Conservation (phyloP, 2,113 vertebrate genomes). For the Bombycilla garrulus region DNA sequence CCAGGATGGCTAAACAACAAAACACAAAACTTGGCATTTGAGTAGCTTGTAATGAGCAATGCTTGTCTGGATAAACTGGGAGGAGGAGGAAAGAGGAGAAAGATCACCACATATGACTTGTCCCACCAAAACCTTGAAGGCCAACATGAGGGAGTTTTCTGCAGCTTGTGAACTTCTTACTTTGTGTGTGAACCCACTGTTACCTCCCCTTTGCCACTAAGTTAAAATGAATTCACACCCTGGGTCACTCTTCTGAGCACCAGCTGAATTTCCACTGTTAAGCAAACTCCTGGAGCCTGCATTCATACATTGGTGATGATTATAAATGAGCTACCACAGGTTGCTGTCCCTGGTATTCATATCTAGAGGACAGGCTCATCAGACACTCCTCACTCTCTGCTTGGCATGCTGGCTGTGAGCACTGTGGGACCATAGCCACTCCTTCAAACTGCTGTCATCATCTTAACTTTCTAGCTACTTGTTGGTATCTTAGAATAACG, state of each 20-base stretch:
- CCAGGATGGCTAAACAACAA: background rate
- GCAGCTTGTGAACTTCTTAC: background rate
- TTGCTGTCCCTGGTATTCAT: background rate
- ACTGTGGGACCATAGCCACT: background rate
- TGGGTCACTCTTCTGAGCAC: background rate
- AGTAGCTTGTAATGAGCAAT: background rate
- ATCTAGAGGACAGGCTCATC: background rate
- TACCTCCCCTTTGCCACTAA: background rate
- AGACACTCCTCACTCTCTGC: background rate
- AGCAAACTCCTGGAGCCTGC: background rate
- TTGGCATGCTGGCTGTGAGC: background rate
- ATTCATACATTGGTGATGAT: background rate
- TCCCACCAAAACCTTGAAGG: background rate
- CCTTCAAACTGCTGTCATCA: background rate
- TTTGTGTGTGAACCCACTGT: background rate
- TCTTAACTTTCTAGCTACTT: background rate
- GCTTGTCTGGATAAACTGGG: background rate
- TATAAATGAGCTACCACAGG: rapidly evolving
- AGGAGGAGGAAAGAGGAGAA: background rate
- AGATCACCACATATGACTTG: background rate
- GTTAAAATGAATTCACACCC: background rate
- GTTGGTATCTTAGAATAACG: background rate
- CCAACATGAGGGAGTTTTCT: background rate
- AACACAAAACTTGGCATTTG: background rate
- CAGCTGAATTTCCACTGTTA: background rate